Conservation (phyloP, 2,797 vertebrate genomes). For the Sciaenops ocellatus region DNA sequence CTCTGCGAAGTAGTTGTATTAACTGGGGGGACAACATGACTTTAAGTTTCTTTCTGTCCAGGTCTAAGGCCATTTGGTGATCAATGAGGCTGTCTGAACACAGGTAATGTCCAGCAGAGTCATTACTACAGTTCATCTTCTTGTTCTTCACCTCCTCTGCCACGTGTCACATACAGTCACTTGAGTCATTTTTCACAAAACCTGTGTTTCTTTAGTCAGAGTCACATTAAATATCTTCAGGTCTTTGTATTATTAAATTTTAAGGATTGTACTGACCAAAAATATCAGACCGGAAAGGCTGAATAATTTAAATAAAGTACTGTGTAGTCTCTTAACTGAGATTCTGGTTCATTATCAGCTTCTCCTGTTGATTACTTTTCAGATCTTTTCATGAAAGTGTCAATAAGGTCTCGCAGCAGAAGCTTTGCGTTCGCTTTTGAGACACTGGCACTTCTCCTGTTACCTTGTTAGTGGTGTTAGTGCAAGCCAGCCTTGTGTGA, state of each 20-base stretch:
- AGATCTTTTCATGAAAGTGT: conserved; percentile 21
- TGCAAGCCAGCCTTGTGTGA: not conserved
- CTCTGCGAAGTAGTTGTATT: not conserved
- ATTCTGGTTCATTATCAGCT: conserved; percentile 42
- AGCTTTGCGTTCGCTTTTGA: conserved; percentile 8
- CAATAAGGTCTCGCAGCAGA: conserved; percentile 27
- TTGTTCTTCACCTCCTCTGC: conserved; percentile 37
- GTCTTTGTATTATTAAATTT: not conserved
- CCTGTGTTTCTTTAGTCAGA: not conserved
- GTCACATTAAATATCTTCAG: not conserved
- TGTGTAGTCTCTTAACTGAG: not conserved
- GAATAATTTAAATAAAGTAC: not conserved
- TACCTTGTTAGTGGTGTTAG: not conserved
- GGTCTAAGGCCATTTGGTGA: conserved; percentile 43
- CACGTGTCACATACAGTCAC: not conserved
- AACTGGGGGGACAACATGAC: conserved; percentile 8
- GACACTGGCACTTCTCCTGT: not conserved
- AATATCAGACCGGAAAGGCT: no score
- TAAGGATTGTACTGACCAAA: not conserved
- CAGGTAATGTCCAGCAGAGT: conserved; percentile 14
- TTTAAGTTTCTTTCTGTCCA: conserved; percentile 1
- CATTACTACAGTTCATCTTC: conserved; percentile 24
- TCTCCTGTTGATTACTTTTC: conserved; percentile 1
- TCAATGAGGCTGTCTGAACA: conserved; percentile 15
- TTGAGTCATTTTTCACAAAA: conserved; percentile 12